phyloP scores from a whole-genome alignment of 2,888 invertebrate species.

The Caenorhabditis sulstoni region DNA sequence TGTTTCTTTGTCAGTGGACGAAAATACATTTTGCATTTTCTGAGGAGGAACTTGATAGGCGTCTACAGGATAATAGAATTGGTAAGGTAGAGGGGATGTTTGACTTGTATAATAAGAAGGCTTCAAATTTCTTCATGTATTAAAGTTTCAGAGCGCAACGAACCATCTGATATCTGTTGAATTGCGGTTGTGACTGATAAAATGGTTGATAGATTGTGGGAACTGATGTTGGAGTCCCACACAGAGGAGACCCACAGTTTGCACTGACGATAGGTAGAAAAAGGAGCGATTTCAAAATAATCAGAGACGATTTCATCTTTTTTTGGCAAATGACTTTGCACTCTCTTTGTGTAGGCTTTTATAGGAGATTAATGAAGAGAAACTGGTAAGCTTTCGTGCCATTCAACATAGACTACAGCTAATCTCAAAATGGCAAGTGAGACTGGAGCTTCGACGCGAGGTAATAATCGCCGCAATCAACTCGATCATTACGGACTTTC shows the following conservation, averaged over 20 bases:
- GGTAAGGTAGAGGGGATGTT: constrained; percentile 19
- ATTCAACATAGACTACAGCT: constrained; percentile 20
- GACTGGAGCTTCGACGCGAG: no score
- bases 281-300: no score
- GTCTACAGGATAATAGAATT: constrained; percentile 32
- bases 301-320: constrained; percentile 5
- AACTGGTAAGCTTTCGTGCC: constrained; percentile 43
- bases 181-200: no score
- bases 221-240: no score
- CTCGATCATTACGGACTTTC: no score
- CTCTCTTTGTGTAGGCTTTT: constrained; percentile 19
- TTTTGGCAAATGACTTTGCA: constrained; percentile 32
- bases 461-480: no score
- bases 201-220: no score
- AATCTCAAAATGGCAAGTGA: constrained; percentile 34
- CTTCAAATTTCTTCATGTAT: constrained; percentile 1
- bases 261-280: no score
- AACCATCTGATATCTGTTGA: no score
- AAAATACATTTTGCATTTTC: constrained; percentile 15
- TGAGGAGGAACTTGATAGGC: constrained; percentile 44
- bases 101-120: constrained; percentile 25
- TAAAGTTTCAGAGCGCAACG: no score
- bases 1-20: constrained; percentile 35
- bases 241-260: no score
- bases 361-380: constrained; percentile 47